These are phyloP conservation scores for Aricia artaxerxes DNA, from an alignment of 2,888 invertebrate species.

Conservation along the genomic window DNA sequence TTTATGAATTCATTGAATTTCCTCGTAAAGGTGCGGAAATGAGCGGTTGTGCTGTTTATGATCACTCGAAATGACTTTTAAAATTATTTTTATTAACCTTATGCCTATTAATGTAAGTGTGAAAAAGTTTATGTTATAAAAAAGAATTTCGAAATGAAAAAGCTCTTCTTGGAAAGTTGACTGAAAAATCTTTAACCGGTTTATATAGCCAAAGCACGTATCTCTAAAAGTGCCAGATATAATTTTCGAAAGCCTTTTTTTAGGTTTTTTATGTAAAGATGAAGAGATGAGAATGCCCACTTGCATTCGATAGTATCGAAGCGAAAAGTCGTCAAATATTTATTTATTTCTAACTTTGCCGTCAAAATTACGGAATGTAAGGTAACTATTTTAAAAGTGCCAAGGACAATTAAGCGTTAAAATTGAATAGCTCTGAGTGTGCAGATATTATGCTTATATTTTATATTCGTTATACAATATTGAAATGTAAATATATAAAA, in stretches of 20 bases:
- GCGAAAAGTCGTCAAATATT: too few species aligned
- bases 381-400: neutral
- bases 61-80: conserved; percentile 12
- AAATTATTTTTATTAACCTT: conserved; percentile 18
- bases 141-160: neutral
- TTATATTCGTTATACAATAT: too few species aligned
- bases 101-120: neutral
- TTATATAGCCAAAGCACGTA: too few species aligned
- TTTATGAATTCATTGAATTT: conserved; percentile 22
- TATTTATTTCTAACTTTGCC: too few species aligned
- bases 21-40: conserved; percentile 7
- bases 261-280: too few species aligned
- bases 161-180: neutral
- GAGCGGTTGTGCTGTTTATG: neutral
- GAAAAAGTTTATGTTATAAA: neutral
- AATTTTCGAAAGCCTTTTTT: too few species aligned
- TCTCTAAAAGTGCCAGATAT: too few species aligned
- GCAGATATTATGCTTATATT: too few species aligned
- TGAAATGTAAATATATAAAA: neutral
- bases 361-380: neutral
- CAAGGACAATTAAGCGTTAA: neutral
- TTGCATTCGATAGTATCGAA: too few species aligned
- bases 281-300: too few species aligned
- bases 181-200: too few species aligned
- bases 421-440: neutral